Base-by-base conservation (phyloP, 2,797 vertebrate species). In the Amniataba percoides region DNA sequence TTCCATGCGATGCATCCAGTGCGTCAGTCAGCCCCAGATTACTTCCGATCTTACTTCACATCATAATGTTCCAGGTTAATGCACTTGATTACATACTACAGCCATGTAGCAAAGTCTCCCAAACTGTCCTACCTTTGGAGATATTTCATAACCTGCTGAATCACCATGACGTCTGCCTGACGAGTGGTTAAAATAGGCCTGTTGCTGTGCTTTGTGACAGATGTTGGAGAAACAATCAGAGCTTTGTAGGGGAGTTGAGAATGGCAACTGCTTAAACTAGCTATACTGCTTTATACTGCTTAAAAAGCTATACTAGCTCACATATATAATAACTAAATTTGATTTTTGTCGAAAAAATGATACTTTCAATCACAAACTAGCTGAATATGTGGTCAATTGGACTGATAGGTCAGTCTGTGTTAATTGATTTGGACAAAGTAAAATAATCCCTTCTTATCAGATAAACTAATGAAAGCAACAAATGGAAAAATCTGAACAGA, bases 11-110 rank as follows among this genome's bases (percentile, higher is more conserved):
- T 3, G 5, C 31, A 31, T 74, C n/a, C 46, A 48, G 14, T 14
- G 25, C 42, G 12, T 62, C 1, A 36, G 39, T 27, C 18, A 19
- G 19, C 58, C 19, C 45, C 13, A 15, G n/a, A 40, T 48, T 55
- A 55, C 19, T 49, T 59, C 34, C 49, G 68, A 59, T 21, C 23
- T 15, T 23, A 40, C 58, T 34, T 53, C 39, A 31, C 25, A 72
- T 53, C 9, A 25, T 21, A 6, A 43, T 55, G 40, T 10, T 25
- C 43, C 31, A 23, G 55, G 55, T 48, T 69, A 70, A 58, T 59
- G 31, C 7, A 40, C 55, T 59, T 36, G 3, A 40, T 40, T 59
- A 40, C 13, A 21, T 14, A 12, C 1, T 8, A 1, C 12, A 14
- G 7, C 21, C 57, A 40, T 21, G 19, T 14, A 21, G 19, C 56